Evolutionary conservation across 1,140 invertebrate genomes (phyloP).

Genomic region (Psilanteris sp.): DNA sequence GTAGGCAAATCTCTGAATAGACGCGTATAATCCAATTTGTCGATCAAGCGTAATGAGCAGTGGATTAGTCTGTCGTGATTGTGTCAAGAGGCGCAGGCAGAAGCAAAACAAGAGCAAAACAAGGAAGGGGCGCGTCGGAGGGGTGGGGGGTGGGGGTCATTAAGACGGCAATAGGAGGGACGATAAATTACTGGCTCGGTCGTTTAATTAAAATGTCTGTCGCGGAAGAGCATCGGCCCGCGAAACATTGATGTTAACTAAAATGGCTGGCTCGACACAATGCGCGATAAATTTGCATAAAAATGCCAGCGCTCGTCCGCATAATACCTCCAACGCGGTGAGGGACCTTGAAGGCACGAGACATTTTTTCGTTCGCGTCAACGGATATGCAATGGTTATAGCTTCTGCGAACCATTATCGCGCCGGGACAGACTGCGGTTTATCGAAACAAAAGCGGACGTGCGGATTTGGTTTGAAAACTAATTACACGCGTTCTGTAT

Average conservation of each 20-base stretch:
- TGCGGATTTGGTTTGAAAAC: conserved; percentile 1
- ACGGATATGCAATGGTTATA: conserved; percentile 14
- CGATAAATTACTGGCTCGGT: conserved; percentile 53
- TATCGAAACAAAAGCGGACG: conserved; percentile 20
- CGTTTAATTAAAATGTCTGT: conserved; percentile 66
- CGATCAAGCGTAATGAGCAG: conserved; percentile 51
- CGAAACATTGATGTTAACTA: conserved; percentile 50
- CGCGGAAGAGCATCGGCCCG: conserved; percentile 48
- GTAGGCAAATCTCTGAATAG: conserved; percentile 52
- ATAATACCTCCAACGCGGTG: conserved; percentile 47
- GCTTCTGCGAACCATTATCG: neutral
- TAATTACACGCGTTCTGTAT: too few relatives aligned
- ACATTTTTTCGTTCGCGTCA: conserved; percentile 60
- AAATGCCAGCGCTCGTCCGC: conserved; percentile 60
- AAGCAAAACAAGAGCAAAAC: conserved; percentile 17
- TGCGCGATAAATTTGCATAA: conserved; percentile 71
- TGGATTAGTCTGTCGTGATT: conserved; percentile 51
- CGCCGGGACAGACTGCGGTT: conserved; percentile 1
- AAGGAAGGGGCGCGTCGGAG: neutral
- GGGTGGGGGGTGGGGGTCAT: conserved; percentile 9
- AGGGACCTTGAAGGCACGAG: conserved; percentile 66
- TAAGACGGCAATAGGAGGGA: conserved; percentile 22
- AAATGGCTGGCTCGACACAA: conserved; percentile 58
- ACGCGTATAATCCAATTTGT: conserved; percentile 56
- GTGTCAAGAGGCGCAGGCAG: conserved; percentile 36